Evolutionary conservation across 2,113 vertebrate genomes (phyloP).

Genomic region (Meriones unguiculatus): DNA sequence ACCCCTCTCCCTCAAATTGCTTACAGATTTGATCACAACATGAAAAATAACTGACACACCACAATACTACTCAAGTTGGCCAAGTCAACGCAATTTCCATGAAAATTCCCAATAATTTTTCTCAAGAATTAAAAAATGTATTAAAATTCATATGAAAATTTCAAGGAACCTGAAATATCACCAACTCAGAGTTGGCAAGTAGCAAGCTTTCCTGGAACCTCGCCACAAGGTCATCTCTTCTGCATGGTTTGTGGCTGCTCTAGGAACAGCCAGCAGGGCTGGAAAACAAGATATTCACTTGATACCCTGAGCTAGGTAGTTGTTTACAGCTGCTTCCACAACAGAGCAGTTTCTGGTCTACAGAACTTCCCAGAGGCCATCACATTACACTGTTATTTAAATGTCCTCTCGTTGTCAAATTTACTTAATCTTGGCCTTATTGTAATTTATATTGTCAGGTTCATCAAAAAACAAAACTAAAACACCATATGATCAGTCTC

Average conservation of each 20-base stretch:
- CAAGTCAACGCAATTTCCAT: background rate
- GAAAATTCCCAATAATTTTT: conserved; percentile 1
- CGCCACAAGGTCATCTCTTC: background rate
- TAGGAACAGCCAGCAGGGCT: background rate
- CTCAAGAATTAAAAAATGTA: background rate
- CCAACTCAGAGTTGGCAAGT: background rate
- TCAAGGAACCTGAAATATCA: background rate
- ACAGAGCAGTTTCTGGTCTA: background rate
- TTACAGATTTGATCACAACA: background rate
- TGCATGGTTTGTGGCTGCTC: background rate
- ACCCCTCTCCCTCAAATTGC: background rate
- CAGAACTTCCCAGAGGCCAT: background rate
- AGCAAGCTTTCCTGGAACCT: background rate
- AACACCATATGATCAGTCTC: background rate
- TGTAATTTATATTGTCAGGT: background rate
- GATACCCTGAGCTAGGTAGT: background rate
- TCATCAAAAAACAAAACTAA: background rate
- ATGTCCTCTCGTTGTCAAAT: background rate
- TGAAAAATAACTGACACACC: background rate
- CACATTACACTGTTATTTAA: background rate
- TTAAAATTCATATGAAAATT: background rate
- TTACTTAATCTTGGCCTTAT: background rate
- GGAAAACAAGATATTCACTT: background rate
- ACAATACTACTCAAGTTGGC: background rate
- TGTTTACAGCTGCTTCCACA: background rate